Percentiles rank a stretch among this genome's conserved stretches.
These are phyloP conservation scores for Busseola fusca DNA, from an alignment of 2,888 invertebrate species.

Conservation along the genomic window DNA sequence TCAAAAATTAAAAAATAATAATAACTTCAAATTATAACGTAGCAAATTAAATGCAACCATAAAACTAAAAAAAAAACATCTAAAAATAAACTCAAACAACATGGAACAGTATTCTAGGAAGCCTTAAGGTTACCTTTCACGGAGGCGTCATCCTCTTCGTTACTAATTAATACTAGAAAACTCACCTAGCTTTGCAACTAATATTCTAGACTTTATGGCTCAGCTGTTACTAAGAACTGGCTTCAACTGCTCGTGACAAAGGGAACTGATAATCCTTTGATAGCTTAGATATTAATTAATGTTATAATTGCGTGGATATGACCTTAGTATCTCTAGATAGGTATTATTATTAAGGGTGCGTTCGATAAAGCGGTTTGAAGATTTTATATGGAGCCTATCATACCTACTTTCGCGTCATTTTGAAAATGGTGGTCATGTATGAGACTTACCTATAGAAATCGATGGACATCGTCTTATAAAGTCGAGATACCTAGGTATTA, in stretches of 20 bases:
- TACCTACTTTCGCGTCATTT: too few species aligned
- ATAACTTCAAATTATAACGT: too few species aligned
- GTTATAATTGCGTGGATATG: neutral
- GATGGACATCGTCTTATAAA: too few species aligned
- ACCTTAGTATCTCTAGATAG: neutral
- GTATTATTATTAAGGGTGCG: neutral
- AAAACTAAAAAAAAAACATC: too few species aligned
- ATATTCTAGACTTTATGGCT: constrained; percentile 13
- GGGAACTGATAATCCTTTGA: constrained; percentile 1
- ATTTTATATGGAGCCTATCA: too few species aligned
- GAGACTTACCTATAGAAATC: too few species aligned
- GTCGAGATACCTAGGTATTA: too few species aligned
- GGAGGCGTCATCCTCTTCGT: neutral
- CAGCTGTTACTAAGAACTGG: neutral
- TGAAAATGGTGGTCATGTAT: too few species aligned
- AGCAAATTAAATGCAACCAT: too few species aligned
- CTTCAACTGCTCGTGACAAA: neutral
- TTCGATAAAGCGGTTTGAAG: too few species aligned
- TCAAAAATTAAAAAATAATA: too few species aligned
- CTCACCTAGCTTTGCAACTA: constrained; percentile 4
- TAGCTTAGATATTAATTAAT: neutral
- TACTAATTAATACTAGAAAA: constrained; percentile 10
- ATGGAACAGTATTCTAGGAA: neutral
- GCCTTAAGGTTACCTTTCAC: neutral
- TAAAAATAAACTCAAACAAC: too few species aligned